These are phyloP conservation scores for Brachyhypopomus gauderio DNA, from an alignment of 2,113 vertebrate genomes.

Conservation along the genomic window DNA sequence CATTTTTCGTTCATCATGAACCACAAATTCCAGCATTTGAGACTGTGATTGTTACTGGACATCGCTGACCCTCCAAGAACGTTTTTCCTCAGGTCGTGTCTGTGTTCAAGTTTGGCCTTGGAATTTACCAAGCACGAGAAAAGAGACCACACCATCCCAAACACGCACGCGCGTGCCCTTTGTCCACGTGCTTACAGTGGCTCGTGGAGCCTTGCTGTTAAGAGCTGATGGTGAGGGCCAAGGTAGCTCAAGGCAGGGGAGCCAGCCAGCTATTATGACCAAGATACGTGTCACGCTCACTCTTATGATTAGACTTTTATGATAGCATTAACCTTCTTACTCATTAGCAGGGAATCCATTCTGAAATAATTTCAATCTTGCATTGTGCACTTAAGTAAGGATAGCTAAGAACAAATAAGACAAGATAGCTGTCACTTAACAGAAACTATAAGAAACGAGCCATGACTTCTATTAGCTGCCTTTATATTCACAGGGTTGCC, in stretches of 20 bases:
- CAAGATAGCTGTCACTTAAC: neutral
- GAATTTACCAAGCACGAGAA: too few relatives aligned
- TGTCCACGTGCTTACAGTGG: neutral
- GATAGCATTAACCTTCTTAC: slow-evolving; percentile 55
- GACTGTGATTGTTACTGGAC: too few relatives aligned
- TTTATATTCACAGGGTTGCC: too few relatives aligned
- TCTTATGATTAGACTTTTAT: slow-evolving; percentile 59
- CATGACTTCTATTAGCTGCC: neutral
- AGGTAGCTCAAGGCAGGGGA: neutral
- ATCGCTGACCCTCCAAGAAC: too few relatives aligned
- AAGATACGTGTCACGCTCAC: slow-evolving; percentile 31
- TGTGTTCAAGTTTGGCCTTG: too few relatives aligned
- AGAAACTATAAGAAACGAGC: neutral
- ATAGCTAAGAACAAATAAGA: neutral
- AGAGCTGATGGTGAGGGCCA: slow-evolving; percentile 27
- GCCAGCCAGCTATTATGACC: slow-evolving; percentile 31
- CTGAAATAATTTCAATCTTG: slow-evolving; percentile 50
- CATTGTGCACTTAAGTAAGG: neutral
- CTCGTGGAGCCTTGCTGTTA: neutral
- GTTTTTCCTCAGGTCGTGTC: too few relatives aligned
- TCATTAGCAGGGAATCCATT: slow-evolving; percentile 57
- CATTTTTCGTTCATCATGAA: too few relatives aligned
- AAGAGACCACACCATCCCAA: neutral
- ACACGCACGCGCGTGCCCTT: neutral
- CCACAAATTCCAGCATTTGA: too few relatives aligned